These are phyloP conservation scores for Drosophila helvetica DNA, from an alignment of 2,888 invertebrate genomes.

Conservation along the genomic window DNA sequence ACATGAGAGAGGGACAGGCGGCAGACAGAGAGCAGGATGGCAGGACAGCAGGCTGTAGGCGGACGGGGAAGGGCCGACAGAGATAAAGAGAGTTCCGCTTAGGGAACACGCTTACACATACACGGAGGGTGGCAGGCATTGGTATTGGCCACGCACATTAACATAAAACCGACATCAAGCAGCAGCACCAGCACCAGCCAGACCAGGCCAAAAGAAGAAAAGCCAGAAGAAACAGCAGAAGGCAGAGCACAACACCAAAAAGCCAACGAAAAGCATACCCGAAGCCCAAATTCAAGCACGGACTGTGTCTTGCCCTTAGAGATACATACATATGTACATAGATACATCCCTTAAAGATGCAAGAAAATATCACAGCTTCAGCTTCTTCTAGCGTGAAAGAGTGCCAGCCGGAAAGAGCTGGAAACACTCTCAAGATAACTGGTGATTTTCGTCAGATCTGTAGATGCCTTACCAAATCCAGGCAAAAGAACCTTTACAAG, in stretches of 20 bases:
- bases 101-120: slow-evolving; percentile 45
- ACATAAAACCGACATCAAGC: slow-evolving; percentile 72
- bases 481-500: too few relatives aligned
- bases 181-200: slow-evolving; percentile 11
- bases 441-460: background rate
- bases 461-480: too few relatives aligned
- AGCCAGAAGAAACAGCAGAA: too few relatives aligned
- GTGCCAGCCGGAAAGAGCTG: too few relatives aligned
- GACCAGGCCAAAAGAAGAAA: too few relatives aligned
- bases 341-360: background rate
- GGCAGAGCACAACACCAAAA: slow-evolving; percentile 44
- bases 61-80: background rate
- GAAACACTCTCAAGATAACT: too few relatives aligned
- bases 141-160: slow-evolving; percentile 43
- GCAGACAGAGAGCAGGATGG: slow-evolving; percentile 14
- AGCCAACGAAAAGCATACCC: slow-evolving; percentile 29
- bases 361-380: slow-evolving; percentile 21
- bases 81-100: slow-evolving; percentile 61
- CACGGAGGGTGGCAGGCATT: slow-evolving; percentile 13
- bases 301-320: background rate
- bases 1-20: slow-evolving; percentile 58
- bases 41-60: background rate
- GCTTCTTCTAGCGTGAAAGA: too few relatives aligned
- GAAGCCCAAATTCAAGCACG: slow-evolving; percentile 7
- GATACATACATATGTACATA: too few relatives aligned